phyloP scores from a whole-genome alignment of 2,113 vertebrate species.

The Sterna hirundo region DNA sequence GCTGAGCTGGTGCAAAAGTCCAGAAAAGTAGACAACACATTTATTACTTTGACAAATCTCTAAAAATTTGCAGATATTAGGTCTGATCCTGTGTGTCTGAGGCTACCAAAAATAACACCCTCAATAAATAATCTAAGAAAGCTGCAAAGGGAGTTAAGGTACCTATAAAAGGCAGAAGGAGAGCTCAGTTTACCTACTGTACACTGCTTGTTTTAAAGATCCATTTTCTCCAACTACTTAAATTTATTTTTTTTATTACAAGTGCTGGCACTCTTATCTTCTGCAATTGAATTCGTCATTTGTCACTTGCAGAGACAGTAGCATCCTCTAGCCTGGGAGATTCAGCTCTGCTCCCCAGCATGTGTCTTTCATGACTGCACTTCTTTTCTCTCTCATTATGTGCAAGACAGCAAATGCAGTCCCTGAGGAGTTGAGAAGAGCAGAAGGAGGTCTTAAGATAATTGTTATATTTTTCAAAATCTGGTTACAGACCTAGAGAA shows the following conservation, averaged over 20 bases:
- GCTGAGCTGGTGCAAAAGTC: neutral
- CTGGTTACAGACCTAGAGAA: neutral
- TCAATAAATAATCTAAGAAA: neutral
- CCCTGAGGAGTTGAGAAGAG: neutral
- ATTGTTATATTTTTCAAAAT: constrained; percentile 9
- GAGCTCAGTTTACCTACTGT: neutral
- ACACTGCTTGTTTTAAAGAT: neutral
- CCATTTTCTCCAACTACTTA: neutral
- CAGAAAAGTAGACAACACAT: neutral
- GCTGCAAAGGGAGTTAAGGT: neutral
- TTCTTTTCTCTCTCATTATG: neutral
- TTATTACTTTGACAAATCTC: neutral
- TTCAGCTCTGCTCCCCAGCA: neutral
- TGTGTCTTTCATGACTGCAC: neutral
- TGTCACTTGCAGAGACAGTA: neutral
- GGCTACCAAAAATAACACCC: neutral
- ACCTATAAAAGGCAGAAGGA: neutral
- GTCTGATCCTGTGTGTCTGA: neutral
- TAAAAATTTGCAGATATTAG: neutral
- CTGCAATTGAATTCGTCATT: neutral
- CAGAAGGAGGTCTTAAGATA: neutral
- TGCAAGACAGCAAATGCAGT: neutral
- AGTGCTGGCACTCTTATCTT: neutral
- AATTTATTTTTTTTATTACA: neutral
- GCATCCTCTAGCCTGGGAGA: neutral